These are phyloP conservation scores for Lasioglossum villosulum DNA, from an alignment of 2,888 invertebrate species.

Conservation along the genomic window DNA sequence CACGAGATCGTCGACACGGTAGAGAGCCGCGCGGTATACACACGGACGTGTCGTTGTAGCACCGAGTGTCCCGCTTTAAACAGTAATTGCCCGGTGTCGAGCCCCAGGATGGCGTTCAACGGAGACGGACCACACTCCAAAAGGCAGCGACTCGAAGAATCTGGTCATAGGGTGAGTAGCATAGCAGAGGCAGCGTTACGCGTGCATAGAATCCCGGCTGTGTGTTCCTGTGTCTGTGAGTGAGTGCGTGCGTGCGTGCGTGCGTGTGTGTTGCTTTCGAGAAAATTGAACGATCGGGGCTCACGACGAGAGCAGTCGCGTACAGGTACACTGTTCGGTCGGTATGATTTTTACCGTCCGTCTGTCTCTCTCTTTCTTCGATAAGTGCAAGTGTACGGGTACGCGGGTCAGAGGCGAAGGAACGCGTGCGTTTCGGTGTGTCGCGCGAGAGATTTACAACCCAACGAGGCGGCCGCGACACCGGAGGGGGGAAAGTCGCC, in stretches of 20 bases:
- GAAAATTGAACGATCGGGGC: not conserved
- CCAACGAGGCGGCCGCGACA: constrained; percentile 47
- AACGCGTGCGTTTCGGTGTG: constrained; percentile 57
- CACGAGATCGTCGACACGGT: constrained; percentile 66
- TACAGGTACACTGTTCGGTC: constrained; percentile 2
- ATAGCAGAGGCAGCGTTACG: constrained; percentile 21
- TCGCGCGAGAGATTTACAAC: constrained; percentile 61
- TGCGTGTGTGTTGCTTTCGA: not conserved
- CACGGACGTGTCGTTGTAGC: constrained; percentile 63
- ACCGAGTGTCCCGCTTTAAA: constrained; percentile 57
- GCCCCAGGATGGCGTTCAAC: constrained; percentile 84
- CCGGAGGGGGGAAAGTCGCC: constrained; percentile 71
- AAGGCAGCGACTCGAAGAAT: constrained; percentile 84
- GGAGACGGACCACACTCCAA: constrained; percentile 85
- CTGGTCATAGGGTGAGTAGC: constrained; percentile 82
- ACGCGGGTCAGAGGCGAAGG: constrained; percentile 6
- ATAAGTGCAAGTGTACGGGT: not conserved
- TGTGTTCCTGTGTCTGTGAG: not conserved
- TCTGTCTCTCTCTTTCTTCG: not conserved
- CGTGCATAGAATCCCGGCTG: not conserved
- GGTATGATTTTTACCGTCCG: not conserved
- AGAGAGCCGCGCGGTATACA: constrained; percentile 57
- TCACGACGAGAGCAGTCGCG: not conserved
- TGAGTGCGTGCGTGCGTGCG: not conserved
- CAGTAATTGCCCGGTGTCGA: constrained; percentile 61